Evolutionary conservation across 2,888 invertebrate genomes (phyloP).

Genomic region (Aphidoletes aphidimyza): DNA sequence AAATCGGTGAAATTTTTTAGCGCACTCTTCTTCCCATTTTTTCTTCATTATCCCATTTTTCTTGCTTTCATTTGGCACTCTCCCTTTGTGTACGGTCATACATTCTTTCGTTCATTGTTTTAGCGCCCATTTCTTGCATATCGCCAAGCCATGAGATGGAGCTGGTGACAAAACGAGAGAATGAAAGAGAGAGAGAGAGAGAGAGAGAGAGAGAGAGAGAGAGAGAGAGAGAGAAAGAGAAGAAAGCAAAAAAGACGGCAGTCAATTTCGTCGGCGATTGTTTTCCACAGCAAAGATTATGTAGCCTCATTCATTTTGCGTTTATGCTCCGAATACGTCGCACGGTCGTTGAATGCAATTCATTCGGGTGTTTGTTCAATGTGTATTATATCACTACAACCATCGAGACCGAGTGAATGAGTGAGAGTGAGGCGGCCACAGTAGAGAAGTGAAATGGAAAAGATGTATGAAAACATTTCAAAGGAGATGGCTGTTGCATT

Average conservation of each 20-base stretch:
- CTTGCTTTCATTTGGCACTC: neutral
- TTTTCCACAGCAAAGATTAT: conserved; percentile 1
- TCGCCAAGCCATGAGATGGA: too few species aligned
- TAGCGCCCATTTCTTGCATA: neutral
- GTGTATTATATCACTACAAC: neutral
- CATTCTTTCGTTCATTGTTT: neutral
- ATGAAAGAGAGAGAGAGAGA: too few species aligned
- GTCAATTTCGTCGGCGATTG: conserved; percentile 30
- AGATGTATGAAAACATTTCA: neutral
- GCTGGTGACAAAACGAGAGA: too few species aligned
- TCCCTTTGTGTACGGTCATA: neutral
- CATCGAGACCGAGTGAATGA: neutral
- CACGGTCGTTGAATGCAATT: conserved; percentile 41
- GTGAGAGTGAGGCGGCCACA: neutral
- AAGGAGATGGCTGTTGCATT: neutral
- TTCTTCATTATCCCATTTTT: conserved; percentile 37
- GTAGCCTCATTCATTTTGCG: conserved; percentile 42
- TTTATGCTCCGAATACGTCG: conserved; percentile 46
- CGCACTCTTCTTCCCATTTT: neutral
- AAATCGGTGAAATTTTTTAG: neutral
- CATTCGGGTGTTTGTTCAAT: neutral
- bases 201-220: neutral
- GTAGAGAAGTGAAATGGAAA: neutral
- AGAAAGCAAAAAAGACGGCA: conserved; percentile 35
- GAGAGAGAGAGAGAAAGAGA: neutral